phyloP scores from a whole-genome alignment of 2,113 vertebrate species.

The Cavia porcellus region DNA sequence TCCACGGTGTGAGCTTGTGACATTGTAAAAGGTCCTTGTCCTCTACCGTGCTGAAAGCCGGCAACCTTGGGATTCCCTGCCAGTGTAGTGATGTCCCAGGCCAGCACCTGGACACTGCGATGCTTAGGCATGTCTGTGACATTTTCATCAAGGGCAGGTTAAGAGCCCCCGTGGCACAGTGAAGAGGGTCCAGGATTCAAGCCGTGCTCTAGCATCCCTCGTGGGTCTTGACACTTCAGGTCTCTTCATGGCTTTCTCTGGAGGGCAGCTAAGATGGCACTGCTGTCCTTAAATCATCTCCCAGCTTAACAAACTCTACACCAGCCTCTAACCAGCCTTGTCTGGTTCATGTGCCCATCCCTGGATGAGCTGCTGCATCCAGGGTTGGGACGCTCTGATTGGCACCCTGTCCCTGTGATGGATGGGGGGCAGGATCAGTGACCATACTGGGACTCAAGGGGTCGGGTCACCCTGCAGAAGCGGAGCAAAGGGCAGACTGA shows the following conservation, averaged over 20 bases:
- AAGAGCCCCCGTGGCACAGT: neutral
- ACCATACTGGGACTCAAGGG: neutral
- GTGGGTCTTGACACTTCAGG: neutral
- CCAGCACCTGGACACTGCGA: fast-evolving
- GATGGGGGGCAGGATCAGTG: neutral
- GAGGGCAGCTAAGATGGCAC: neutral
- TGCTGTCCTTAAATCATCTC: neutral
- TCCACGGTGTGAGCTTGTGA: neutral
- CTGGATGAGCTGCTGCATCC: too few species aligned
- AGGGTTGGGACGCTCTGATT: neutral
- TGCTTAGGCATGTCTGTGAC: neutral
- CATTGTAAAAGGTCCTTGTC: neutral
- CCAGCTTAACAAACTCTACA: neutral
- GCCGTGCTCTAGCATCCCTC: fast-evolving
- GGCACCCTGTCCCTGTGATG: neutral
- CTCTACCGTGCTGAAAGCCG: neutral
- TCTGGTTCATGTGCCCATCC: neutral
- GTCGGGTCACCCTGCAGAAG: neutral
- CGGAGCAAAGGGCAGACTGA: neutral
- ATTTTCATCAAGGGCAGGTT: neutral
- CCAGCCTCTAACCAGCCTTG: too few species aligned
- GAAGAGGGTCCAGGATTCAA: neutral
- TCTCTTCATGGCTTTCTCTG: neutral
- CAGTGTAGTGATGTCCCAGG: fast-evolving
- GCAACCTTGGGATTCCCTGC: neutral